Conservation (phyloP, 2,888 invertebrate species). For the Griposia aprilina region DNA sequence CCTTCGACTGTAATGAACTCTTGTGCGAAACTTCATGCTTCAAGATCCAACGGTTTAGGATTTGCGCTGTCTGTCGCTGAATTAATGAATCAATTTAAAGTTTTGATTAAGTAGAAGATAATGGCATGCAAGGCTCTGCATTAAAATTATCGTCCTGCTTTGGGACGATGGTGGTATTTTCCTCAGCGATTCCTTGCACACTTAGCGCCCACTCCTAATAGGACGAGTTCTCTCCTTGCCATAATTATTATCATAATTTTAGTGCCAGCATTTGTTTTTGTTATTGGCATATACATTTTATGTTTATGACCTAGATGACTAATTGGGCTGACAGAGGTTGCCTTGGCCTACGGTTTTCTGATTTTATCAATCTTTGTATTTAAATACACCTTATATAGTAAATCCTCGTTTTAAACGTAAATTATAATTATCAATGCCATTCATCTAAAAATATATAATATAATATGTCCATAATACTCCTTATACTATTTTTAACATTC, state of each 20-base stretch:
- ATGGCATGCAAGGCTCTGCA: background rate
- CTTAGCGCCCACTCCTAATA: background rate
- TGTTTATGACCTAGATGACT: constrained; percentile 47
- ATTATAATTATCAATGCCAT: constrained; percentile 21
- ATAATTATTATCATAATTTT: background rate
- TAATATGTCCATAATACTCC: background rate
- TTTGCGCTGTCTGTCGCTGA: background rate
- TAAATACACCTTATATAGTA: constrained; percentile 11
- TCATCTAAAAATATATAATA: background rate
- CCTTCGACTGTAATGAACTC: background rate
- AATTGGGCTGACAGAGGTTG: constrained; percentile 14
- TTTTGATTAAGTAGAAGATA: background rate
- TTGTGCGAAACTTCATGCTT: background rate
- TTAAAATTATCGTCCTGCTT: background rate
- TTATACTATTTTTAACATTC: background rate
- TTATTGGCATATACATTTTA: constrained; percentile 38
- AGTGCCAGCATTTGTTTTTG: constrained; percentile 15
- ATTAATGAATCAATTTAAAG: background rate
- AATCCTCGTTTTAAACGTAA: background rate
- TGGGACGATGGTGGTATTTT: background rate
- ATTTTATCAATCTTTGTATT: constrained; percentile 43
- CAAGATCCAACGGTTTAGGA: background rate
- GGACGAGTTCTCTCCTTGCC: background rate
- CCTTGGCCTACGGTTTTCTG: constrained; percentile 53
- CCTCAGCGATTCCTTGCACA: background rate